Percentiles rank a stretch among this genome's conserved stretches.
Conservation (phyloP, 2,113 vertebrate species). For the Picathartes gymnocephalus region DNA sequence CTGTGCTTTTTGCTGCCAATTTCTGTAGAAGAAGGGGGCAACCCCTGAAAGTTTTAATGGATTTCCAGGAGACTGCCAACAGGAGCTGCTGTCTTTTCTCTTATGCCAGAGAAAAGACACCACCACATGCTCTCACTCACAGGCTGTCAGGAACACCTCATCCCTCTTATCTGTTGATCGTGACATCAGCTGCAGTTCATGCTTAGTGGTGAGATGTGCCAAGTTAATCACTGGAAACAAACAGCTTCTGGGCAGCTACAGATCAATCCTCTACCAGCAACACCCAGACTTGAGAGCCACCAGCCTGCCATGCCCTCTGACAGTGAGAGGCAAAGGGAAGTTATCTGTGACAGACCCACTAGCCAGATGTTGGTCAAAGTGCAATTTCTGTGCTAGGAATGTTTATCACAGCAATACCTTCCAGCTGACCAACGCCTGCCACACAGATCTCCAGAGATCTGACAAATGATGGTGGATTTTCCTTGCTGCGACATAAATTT, state of each 20-base stretch:
- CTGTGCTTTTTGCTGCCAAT: background rate
- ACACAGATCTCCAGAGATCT: background rate
- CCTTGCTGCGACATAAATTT: background rate
- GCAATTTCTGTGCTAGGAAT: background rate
- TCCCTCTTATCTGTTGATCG: background rate
- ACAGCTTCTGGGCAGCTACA: background rate
- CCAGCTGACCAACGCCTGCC: background rate
- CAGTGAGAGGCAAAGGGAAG: fast-evolving
- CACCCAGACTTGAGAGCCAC: background rate
- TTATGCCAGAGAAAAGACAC: background rate
- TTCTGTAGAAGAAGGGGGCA: background rate
- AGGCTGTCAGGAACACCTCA: background rate
- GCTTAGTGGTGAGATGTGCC: background rate
- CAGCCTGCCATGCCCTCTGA: background rate
- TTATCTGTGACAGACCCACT: background rate
- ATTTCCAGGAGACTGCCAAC: background rate
- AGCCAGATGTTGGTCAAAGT: background rate
- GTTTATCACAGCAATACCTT: background rate
- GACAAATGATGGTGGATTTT: background rate
- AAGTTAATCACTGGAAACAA: background rate
- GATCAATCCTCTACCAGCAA: background rate
- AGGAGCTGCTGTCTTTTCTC: background rate
- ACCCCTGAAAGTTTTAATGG: background rate
- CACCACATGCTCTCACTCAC: background rate
- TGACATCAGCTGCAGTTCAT: background rate